Evolutionary conservation across 64 coral and sea anemone genomes (phyloP), one percentile per base, ranked within the genome.

Genomic region (Pocillopora verrucosa): DNA sequence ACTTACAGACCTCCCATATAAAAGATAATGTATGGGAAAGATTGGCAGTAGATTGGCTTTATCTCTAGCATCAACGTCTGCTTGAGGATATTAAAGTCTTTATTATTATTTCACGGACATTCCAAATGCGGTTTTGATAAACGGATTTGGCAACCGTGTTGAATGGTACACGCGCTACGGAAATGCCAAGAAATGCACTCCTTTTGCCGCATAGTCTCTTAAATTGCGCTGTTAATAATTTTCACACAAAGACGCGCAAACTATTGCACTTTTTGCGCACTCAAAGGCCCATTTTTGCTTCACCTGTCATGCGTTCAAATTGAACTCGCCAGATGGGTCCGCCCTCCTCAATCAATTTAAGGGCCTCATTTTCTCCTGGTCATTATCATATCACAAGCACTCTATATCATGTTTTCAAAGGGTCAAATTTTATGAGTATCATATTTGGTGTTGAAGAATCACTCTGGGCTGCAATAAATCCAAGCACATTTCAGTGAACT

Each of bases 1-100:
- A 85, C 82, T 85, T 85, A 85, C 82, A 85, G 82, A 85, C 64
- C 82, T 85, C 82, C 82, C 82, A 85, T 85, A 85, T 72, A 72
- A 85, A 17, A 85, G 82, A 70, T 85, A 85, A 85, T 70, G 36
- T 63, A 35, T 11, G 56, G 1, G 65, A 5, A 57, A 68, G 65
- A 85, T 85, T 85, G 65, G 65, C 82, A 85, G 17, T 35, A 85
- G 57, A 70, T 85, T 41, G 65, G 36, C 41, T 65, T 85, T 85
- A 85, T 85, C 82, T 85, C 22, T 85, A 45, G 65, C 63, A 85
- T 85, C 82, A 72, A 72, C 82, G 82, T 72, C 82, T 72, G 65
- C 37, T 70, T 57, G 63, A 72, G 63, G 65, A 72, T 85, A 69
- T 85, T 72, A 85, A 85, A 34, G 82, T 72, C 80, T 85, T 72